Conservation (phyloP, 2,888 invertebrate species). For the Hartigia nigra region DNA sequence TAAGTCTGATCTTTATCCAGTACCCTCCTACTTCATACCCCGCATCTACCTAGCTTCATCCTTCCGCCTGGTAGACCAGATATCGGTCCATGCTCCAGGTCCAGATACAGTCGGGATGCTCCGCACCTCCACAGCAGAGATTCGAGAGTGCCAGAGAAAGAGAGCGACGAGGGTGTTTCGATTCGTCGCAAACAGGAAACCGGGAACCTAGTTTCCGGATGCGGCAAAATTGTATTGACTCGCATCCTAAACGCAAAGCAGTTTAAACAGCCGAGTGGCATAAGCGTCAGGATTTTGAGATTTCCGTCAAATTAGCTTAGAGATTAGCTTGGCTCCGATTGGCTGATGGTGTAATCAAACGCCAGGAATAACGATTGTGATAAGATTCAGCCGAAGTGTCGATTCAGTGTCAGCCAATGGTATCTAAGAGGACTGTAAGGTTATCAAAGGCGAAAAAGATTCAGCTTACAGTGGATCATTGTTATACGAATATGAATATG, state of each 20-base stretch:
- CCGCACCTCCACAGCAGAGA: background rate
- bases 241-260: background rate
- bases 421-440: background rate
- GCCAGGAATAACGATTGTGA: background rate
- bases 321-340: slow-evolving; percentile 37
- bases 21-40: background rate
- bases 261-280: background rate
- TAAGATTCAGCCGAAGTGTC: background rate
- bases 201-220: background rate
- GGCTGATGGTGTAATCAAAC: background rate
- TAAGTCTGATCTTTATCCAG: background rate
- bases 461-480: too few species aligned
- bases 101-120: background rate
- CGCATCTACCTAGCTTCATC: background rate
- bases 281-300: slow-evolving; percentile 24
- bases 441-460: background rate
- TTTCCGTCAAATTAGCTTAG: slow-evolving; percentile 44
- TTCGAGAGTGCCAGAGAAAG: background rate
- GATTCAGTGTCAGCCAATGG: background rate
- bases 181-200: background rate
- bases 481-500: background rate
- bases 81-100: background rate
- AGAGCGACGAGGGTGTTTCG: background rate
- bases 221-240: background rate
- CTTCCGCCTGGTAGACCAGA: background rate